Conservation (phyloP, 2,888 invertebrate species). For the Marronus borbonicus region DNA sequence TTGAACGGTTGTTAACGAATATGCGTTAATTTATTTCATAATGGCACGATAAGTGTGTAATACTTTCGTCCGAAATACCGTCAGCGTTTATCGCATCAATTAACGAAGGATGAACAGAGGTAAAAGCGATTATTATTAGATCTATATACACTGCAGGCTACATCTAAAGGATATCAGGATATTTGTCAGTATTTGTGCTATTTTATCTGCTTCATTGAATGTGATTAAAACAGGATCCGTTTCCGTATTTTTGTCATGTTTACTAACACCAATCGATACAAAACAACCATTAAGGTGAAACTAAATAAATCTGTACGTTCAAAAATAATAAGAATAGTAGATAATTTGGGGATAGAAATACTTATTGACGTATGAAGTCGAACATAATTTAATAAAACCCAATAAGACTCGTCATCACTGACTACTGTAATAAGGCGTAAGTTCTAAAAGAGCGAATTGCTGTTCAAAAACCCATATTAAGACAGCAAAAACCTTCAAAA, state of each 20-base stretch:
- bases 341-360: no score
- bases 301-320: not conserved
- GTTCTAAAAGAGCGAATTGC: no score
- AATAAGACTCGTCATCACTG: no score
- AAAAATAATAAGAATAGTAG: no score
- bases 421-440: no score
- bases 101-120: not conserved
- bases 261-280: not conserved
- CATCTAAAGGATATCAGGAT: no score
- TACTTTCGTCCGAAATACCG: not conserved
- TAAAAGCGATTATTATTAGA: slow-evolving; percentile 1
- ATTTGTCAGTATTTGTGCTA: no score
- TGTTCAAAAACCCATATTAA: no score
- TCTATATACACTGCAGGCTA: not conserved
- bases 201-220: not conserved
- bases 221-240: not conserved
- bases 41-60: not conserved
- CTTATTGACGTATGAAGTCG: no score
- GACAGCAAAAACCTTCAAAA: no score
- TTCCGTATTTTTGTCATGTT: not conserved
- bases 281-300: not conserved
- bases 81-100: not conserved
- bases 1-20: slow-evolving; percentile 16
- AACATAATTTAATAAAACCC: no score
- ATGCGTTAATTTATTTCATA: slow-evolving; percentile 30